Percentiles rank a stretch among this genome's conserved stretches.
Conservation (phyloP, 2,797 vertebrate species). For the Coendou prehensilis region DNA sequence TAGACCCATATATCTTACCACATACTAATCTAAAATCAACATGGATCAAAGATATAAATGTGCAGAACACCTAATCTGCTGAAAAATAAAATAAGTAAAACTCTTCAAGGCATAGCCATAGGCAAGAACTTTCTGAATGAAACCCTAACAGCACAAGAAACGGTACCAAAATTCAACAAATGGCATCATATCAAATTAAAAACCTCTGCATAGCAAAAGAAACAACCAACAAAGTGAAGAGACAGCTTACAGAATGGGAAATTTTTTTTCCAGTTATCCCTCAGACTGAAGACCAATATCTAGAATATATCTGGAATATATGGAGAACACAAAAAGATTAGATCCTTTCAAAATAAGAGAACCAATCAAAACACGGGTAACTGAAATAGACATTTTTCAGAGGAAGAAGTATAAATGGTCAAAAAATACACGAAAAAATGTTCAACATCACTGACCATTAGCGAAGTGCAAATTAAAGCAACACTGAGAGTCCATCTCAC, state of each 20-base stretch:
- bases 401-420: not conserved
- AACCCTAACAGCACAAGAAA: too few relatives aligned
- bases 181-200: too few relatives aligned
- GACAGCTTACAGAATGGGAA: not conserved
- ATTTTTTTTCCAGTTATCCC: not conserved
- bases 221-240: not conserved
- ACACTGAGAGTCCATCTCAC: not conserved
- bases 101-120: too few relatives aligned
- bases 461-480: not conserved
- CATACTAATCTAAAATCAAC: too few relatives aligned
- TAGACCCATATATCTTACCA: not conserved
- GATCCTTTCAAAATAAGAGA: not conserved
- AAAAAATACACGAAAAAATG: not conserved
- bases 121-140: too few relatives aligned
- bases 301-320: not conserved
- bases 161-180: too few relatives aligned
- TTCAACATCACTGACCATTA: not conserved
- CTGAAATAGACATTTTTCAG: not conserved
- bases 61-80: too few relatives aligned
- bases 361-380: not conserved
- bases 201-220: not conserved
- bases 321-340: not conserved
- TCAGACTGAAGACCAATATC: not conserved
- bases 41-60: too few relatives aligned
- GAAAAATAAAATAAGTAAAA: too few relatives aligned